Percentiles rank a stretch among this genome's conserved stretches.
phyloP scores from a whole-genome alignment of 2,113 vertebrate species.

The Atrichornis clamosus region DNA sequence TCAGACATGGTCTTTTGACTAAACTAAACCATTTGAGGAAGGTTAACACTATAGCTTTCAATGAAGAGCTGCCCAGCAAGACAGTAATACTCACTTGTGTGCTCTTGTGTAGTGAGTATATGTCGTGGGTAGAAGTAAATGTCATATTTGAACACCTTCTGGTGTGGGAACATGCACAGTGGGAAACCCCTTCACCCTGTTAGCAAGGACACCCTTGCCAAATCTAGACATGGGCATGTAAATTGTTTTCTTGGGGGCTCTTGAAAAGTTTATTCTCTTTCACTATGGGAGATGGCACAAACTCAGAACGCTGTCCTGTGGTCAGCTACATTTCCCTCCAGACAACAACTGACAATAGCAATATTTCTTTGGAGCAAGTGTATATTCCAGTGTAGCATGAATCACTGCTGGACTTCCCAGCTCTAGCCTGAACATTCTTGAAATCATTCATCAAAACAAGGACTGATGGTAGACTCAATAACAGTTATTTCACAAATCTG shows the following conservation, averaged over 20 bases:
- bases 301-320: neutral
- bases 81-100: neutral
- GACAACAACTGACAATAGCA: neutral
- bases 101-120: neutral
- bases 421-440: neutral
- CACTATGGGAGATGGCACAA: neutral
- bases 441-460: conserved; percentile 27
- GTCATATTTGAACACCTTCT: neutral
- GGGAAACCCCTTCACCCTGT: accelerated
- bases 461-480: neutral
- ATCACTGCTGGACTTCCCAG: neutral
- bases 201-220: neutral
- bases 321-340: neutral
- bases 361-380: neutral
- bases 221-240: accelerated
- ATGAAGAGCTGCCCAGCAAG: neutral
- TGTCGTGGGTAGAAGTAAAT: neutral
- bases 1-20: neutral
- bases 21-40: neutral
- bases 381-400: neutral
- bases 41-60: neutral
- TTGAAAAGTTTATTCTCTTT: neutral
- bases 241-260: neutral
- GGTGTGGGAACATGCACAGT: neutral
- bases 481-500: neutral